Evolutionary conservation across 2,888 invertebrate genomes (phyloP).

Genomic region (Pyrocoelia pectoralis): DNA sequence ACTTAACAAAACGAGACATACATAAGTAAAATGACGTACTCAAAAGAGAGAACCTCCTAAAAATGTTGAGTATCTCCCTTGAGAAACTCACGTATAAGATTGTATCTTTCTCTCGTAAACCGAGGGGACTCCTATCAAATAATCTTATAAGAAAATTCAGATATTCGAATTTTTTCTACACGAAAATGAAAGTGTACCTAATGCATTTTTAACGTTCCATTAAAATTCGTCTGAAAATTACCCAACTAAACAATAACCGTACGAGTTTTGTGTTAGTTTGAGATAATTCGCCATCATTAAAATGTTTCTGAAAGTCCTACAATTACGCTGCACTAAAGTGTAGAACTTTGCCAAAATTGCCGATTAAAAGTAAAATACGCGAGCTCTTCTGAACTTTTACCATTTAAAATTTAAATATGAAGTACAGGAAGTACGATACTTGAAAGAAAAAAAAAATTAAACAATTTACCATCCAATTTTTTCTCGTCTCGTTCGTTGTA

Average conservation of each 20-base stretch:
- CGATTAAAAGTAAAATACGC: slow-evolving; percentile 24
- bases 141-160: no score
- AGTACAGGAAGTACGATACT: slow-evolving; percentile 3
- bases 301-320: slow-evolving; percentile 22
- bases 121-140: no score
- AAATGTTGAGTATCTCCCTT: no score
- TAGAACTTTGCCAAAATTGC: slow-evolving; percentile 21
- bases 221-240: not conserved
- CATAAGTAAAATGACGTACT: no score
- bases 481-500: slow-evolving; percentile 3
- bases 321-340: slow-evolving; percentile 23
- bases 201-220: not conserved
- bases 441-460: not conserved
- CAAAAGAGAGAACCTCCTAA: no score
- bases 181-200: not conserved
- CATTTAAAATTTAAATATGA: slow-evolving; percentile 22
- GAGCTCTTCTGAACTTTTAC: slow-evolving; percentile 16
- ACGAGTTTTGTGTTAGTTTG: slow-evolving; percentile 17
- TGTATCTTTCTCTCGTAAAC: no score
- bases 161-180: not conserved
- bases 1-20: no score
- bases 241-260: slow-evolving; percentile 14
- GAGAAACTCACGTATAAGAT: no score
- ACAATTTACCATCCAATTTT: not conserved
- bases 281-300: slow-evolving; percentile 26